Base-by-base conservation (phyloP, 2,888 invertebrate genomes). In the Trileptium ribeirensis region DNA sequence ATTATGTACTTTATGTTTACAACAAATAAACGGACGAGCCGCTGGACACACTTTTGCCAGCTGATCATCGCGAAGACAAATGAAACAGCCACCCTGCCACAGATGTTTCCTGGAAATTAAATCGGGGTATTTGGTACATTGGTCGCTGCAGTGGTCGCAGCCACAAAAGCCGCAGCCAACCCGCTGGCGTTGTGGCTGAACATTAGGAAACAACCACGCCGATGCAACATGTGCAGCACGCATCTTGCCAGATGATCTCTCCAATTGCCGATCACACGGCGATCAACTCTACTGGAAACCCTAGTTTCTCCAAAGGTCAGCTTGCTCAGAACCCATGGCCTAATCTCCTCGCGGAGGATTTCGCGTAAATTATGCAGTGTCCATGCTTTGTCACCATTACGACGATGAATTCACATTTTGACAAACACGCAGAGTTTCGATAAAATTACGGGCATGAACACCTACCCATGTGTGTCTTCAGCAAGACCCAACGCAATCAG, bases 1-100 rank as follows among this genome's bases (percentile, higher is more conserved):
- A n/a, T 75, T 29, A 39, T 75, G 77, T 36, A 15, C 37, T 37
- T 75, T 75, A 2, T n/a, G 37, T 36, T 75, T 75, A 34, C 77
- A 75, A 39, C 36, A 75, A 34, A 38, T 38, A n/a, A 29, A 70
- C n/a, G 34, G 34, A 33, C 77, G 38, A 38, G 34, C 2, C 8
- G n/a, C 8, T n/a, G 36, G 77, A 75, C 77, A 75, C 2, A 3
- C 31, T 34, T 36, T 37, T 34, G 39, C 77, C 37, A 15, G 77
- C 24, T 75, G 77, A 19, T 39, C 36, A n/a, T 38, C 39, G 24
- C 39, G 77, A 15, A 75, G 77, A 34, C 77, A 75, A 38, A n/a
- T n/a, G 37, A 37, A 75, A 39, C 77, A 37, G 37, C 38, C 8
- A 3, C 37, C 77, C 8, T 24, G 8, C 37, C 24, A n/a, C 36